Evolutionary conservation across 2,113 vertebrate genomes (phyloP), one percentile per base, ranked within the genome.

Genomic region (Sceloporus undulatus): DNA sequence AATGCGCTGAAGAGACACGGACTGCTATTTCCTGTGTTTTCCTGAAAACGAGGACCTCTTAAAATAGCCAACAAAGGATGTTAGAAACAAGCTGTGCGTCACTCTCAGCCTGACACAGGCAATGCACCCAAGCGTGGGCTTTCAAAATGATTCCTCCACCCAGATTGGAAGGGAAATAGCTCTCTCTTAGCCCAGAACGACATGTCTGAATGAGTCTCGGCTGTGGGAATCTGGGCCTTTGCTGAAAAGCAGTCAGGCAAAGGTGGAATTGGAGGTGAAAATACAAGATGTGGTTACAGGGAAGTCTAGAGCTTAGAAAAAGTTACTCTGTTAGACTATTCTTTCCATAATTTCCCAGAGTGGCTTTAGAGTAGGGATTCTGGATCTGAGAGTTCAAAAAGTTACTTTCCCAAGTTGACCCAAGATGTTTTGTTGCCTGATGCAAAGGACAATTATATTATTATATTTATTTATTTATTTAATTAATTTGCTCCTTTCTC

Each of bases 21-120:
- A 19, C 70, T 68, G 29, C 62, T 16, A 54, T 83, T 83, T 88
- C 80, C 87, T 68, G 87, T 83, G 80, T 56, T 83, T 78, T 88
- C 62, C 80, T 68, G 87, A 88, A 83, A 14, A 66, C n/a, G 40
- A 21, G 23, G 27, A 77, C 81, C 59, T 76, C 87, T 82, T 88
- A 77, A 88, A 88, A 88, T 88, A 88, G 80, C 80, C 73, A 82
- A 88, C 73, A 88, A 88, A 88, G 87, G 87, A 83, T 83, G 62
- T 77, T 29, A 23, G 73, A 88, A 80, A 76, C 80, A 78, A 76
- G 34, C 42, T 66, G 79, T 87, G 87, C 80, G 73, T 88, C 87
- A 88, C 21, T 27, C 29, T 83, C 21, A 68, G 80, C 59, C 40
- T 76, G 80, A 77, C 29, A 79, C 48, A 54, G 83, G 74, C 40